Conservation (phyloP, 2,888 invertebrate species). For the Argyra leucocephala region DNA sequence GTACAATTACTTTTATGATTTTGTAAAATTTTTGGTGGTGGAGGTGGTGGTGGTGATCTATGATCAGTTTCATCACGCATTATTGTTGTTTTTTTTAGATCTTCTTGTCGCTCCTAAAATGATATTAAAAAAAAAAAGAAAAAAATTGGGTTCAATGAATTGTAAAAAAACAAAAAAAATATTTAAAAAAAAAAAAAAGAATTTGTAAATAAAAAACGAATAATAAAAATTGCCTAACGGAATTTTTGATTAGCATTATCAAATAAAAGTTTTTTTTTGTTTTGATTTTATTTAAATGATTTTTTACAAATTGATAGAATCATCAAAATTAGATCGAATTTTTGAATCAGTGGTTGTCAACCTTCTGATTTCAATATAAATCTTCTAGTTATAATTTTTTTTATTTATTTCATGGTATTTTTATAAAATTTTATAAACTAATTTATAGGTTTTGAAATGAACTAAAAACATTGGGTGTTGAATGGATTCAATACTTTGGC, state of each 20-base stretch:
- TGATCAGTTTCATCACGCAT: conserved; percentile 40
- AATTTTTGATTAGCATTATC: no score
- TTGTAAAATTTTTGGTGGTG: neutral
- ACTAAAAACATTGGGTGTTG: no score
- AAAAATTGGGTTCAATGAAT: conserved; percentile 12
- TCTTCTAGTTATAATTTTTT: no score
- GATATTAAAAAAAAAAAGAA: conserved; percentile 16
- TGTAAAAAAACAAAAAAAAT: conserved; percentile 10
- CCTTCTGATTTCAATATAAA: no score
- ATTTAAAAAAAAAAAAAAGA: conserved; percentile 8
- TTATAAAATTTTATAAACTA: no score
- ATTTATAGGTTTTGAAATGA: no score
- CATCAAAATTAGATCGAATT: neutral
- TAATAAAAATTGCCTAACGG: neutral
- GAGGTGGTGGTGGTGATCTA: conserved; percentile 26
- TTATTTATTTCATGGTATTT: no score
- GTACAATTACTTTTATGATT: conserved; percentile 4
- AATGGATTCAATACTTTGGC: no score
- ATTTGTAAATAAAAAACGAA: conserved; percentile 8
- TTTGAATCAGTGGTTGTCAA: no score
- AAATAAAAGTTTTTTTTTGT: no score
- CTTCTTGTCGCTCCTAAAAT: conserved; percentile 38
- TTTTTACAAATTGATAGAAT: neutral
- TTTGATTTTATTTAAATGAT: no score
- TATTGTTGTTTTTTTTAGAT: conserved; percentile 37